phyloP scores from a whole-genome alignment of 2,797 vertebrate species.

The Zenarchopterus dispar region DNA sequence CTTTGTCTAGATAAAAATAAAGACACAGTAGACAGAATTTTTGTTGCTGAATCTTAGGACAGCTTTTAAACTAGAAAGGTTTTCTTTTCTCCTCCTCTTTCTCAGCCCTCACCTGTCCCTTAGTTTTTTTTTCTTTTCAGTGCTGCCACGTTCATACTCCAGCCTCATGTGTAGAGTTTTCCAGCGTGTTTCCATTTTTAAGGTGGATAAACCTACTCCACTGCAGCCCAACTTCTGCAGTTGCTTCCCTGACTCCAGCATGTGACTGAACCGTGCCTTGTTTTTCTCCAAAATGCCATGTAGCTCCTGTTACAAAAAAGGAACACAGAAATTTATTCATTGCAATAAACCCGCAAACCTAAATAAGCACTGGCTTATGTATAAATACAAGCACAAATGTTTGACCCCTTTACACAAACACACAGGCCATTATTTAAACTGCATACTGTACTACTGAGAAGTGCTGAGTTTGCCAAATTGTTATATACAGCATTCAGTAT shows the following conservation, averaged over 20 bases:
- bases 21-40: too few relatives aligned
- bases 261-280: conserved; percentile 73
- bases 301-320: conserved; percentile 77
- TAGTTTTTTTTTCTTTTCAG: conserved; percentile 77
- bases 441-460: too few relatives aligned
- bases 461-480: too few relatives aligned
- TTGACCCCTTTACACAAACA: too few relatives aligned
- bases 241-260: conserved; percentile 81
- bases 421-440: too few relatives aligned
- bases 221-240: conserved; percentile 70
- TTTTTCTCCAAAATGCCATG: conserved; percentile 75
- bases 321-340: conserved; percentile 12
- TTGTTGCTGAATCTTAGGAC: too few relatives aligned
- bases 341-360: background rate
- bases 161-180: conserved; percentile 75
- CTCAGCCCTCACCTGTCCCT: conserved; percentile 73
- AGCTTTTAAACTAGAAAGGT: too few relatives aligned
- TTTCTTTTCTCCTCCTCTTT: too few relatives aligned
- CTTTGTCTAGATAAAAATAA: too few relatives aligned
- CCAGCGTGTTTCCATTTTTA: conserved; percentile 82
- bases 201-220: conserved; percentile 74
- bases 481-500: too few relatives aligned
- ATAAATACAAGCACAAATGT: background rate
- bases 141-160: conserved; percentile 69
- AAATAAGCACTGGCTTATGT: background rate